These are phyloP conservation scores for Saimiri boliviensis DNA, from an alignment of 2,113 vertebrate species.

Conservation along the genomic window DNA sequence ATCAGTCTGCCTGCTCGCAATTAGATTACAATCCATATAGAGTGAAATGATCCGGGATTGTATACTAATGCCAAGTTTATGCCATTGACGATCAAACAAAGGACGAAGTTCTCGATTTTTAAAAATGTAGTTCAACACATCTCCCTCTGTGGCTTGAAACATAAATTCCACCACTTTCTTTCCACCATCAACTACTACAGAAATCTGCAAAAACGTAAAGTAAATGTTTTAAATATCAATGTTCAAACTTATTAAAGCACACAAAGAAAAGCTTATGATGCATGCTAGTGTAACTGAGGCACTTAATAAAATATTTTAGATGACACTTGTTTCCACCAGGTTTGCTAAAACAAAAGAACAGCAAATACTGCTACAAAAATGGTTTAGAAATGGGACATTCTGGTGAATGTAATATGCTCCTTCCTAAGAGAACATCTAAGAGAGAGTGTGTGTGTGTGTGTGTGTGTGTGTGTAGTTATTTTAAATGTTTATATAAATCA, in stretches of 20 bases:
- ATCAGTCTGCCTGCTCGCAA: slow-evolving; percentile 89
- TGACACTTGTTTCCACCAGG: not conserved
- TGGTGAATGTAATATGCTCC: not conserved
- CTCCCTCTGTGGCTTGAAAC: slow-evolving; percentile 85
- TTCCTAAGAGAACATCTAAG: not conserved
- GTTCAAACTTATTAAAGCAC: not conserved
- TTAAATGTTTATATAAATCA: not conserved
- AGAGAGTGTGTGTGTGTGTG: not conserved
- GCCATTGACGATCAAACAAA: slow-evolving; percentile 97
- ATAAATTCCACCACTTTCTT: slow-evolving; percentile 94
- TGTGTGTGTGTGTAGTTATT: not conserved
- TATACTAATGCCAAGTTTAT: slow-evolving; percentile 93
- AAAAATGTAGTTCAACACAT: slow-evolving; percentile 90
- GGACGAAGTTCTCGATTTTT: slow-evolving; percentile 93
- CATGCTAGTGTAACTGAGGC: not conserved
- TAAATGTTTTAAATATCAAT: not conserved
- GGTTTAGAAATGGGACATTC: not conserved
- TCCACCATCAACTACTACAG: slow-evolving; percentile 91
- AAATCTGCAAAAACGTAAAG: slow-evolving; percentile 85
- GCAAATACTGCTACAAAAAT: not conserved
- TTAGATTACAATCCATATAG: slow-evolving; percentile 94
- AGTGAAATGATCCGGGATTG: slow-evolving; percentile 89
- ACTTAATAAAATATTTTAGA: not conserved
- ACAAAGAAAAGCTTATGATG: slow-evolving; percentile 18
- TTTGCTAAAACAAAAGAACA: not conserved